These are phyloP conservation scores for Mesoligia furuncula DNA, from an alignment of 2,888 invertebrate genomes.

Conservation along the genomic window DNA sequence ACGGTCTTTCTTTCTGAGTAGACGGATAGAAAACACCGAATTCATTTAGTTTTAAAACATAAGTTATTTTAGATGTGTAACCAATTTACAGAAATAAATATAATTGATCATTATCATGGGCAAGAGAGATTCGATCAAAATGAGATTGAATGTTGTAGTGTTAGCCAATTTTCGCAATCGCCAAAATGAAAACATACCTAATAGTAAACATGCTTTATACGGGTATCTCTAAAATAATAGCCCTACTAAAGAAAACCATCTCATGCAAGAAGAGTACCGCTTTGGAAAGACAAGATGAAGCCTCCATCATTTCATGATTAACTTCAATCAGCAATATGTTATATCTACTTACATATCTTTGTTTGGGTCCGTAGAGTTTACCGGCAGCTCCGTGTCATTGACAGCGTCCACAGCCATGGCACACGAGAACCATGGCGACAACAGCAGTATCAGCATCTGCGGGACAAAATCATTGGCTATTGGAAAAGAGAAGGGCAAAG, in stretches of 20 bases:
- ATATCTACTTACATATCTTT: slow-evolving; percentile 74
- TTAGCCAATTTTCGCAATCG: background rate
- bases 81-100: background rate
- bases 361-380: slow-evolving; percentile 68
- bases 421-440: slow-evolving; percentile 38
- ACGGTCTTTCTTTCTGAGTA: background rate
- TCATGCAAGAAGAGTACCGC: slow-evolving; percentile 1
- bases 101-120: background rate
- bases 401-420: slow-evolving; percentile 29
- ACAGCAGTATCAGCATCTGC: slow-evolving; percentile 46
- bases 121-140: background rate
- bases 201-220: background rate
- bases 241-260: background rate
- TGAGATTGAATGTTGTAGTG: background rate
- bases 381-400: slow-evolving; percentile 53
- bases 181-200: background rate
- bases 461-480: background rate
- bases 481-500: background rate
- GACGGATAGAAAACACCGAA: background rate
- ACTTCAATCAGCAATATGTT: background rate
- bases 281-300: background rate
- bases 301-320: background rate
- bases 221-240: too few relatives aligned
- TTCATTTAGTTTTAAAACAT: background rate
- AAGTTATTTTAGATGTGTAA: background rate